Conservation (phyloP, 2,888 invertebrate species). For the Molanna angustata region DNA sequence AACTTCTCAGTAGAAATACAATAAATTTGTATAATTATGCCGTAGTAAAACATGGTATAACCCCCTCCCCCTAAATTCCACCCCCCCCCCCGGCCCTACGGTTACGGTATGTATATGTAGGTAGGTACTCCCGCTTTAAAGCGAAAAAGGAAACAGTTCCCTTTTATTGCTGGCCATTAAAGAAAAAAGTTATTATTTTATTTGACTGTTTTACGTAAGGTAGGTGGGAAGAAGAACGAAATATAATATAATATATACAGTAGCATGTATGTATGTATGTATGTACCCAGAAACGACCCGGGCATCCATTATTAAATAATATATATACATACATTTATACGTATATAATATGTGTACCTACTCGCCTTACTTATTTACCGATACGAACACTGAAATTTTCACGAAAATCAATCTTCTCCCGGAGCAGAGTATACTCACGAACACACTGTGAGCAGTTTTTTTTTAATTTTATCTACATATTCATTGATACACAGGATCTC, state of each 20-base stretch:
- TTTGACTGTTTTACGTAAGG: constrained; percentile 30
- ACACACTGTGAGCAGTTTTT: no score
- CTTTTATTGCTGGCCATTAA: constrained; percentile 29
- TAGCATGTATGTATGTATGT: no score
- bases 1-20: no score
- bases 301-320: constrained; percentile 25
- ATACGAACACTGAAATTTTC: constrained; percentile 21
- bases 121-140: constrained; percentile 28
- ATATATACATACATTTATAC: no score
- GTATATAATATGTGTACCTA: no score
- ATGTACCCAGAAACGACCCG: constrained; percentile 18
- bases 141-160: constrained; percentile 28
- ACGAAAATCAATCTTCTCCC: not conserved
- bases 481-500: no score
- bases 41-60: not conserved
- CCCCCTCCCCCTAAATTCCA: constrained; percentile 2
- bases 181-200: constrained; percentile 30
- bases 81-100: no score
- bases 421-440: no score
- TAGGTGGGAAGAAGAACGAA: constrained; percentile 25
- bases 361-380: no score
- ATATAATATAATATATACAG: no score
- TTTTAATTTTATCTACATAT: no score
- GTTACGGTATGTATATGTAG: no score
- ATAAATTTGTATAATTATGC: not conserved